Evolutionary conservation across 2,888 invertebrate species (phyloP).

Genomic region (Apomyelois bistriatella): DNA sequence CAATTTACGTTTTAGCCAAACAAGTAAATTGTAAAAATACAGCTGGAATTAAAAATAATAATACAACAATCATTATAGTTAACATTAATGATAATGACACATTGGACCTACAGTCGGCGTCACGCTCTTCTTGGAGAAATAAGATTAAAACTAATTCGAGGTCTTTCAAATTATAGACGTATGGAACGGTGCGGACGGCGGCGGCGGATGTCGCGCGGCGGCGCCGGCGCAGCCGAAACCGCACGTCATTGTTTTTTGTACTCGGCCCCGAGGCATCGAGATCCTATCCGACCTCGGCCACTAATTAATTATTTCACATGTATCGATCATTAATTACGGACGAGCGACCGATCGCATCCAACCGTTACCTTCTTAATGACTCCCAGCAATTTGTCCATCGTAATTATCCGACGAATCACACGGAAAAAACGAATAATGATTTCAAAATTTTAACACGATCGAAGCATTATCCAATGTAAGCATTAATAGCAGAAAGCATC

Average conservation of each 20-base stretch:
- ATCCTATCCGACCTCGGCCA: slow-evolving; percentile 57
- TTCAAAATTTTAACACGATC: slow-evolving; percentile 71
- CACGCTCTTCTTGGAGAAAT: slow-evolving; percentile 71
- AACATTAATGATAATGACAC: slow-evolving; percentile 78
- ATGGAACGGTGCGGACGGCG: slow-evolving; percentile 33
- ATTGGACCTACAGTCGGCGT: slow-evolving; percentile 67
- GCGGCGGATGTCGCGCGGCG: slow-evolving; percentile 71
- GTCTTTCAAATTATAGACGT: slow-evolving; percentile 76
- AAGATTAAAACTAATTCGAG: slow-evolving; percentile 76
- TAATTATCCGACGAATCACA: slow-evolving; percentile 73
- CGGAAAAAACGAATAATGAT: slow-evolving; percentile 68
- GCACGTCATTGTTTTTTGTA: slow-evolving; percentile 80
- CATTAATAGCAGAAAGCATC: slow-evolving; percentile 76
- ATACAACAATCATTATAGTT: slow-evolving; percentile 65
- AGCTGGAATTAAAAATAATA: slow-evolving; percentile 37
- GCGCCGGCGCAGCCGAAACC: slow-evolving; percentile 71
- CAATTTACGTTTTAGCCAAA: no score
- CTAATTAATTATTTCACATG: slow-evolving; percentile 80
- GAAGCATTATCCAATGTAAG: slow-evolving; percentile 63
- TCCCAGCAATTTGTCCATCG: slow-evolving; percentile 73
- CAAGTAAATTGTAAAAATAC: slow-evolving; percentile 3
- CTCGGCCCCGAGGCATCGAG: slow-evolving; percentile 59
- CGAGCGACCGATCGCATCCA: slow-evolving; percentile 55
- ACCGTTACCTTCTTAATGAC: slow-evolving; percentile 73
- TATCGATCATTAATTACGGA: slow-evolving; percentile 78